Percentiles rank a stretch among this genome's conserved stretches.
These are phyloP conservation scores for Corythoichthys intestinalis DNA, from an alignment of 2,113 vertebrate genomes.

Conservation along the genomic window DNA sequence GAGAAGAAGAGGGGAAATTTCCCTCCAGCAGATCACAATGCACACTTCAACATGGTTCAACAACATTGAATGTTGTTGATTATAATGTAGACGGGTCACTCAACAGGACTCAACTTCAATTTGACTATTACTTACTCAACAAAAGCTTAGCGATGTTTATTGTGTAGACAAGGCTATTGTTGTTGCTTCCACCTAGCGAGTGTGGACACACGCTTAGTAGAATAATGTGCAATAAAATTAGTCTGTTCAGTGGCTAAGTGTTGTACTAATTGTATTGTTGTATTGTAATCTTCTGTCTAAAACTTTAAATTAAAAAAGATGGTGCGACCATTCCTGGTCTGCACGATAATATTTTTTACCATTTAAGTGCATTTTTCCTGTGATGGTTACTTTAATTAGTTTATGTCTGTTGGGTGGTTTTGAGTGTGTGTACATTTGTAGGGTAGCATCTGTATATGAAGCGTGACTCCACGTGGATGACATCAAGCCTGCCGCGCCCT, in stretches of 20 bases:
- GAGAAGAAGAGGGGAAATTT: too few relatives aligned
- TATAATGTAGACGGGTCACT: too few relatives aligned
- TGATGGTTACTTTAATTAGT: slow-evolving; percentile 35
- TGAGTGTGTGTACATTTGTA: slow-evolving; percentile 9
- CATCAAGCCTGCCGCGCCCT: slow-evolving; percentile 32
- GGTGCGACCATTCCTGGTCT: not conserved
- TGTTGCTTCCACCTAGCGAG: not conserved
- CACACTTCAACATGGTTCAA: too few relatives aligned
- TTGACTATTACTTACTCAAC: too few relatives aligned
- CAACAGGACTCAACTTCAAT: too few relatives aligned
- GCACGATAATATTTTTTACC: slow-evolving; percentile 26
- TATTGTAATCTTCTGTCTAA: not conserved
- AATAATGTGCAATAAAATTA: not conserved
- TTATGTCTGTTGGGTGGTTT: slow-evolving; percentile 33
- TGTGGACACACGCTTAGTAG: not conserved
- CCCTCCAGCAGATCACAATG: too few relatives aligned
- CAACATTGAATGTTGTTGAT: too few relatives aligned
- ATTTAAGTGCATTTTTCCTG: slow-evolving; percentile 35
- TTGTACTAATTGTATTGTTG: not conserved
- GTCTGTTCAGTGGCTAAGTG: not conserved
- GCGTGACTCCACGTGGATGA: slow-evolving; percentile 19
- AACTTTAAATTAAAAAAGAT: not conserved
- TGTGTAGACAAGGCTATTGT: too few relatives aligned
- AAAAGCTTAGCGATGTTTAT: too few relatives aligned
- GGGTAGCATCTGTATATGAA: slow-evolving; percentile 51